These are phyloP conservation scores for Rousettus leschenaultii DNA, from an alignment of 2,113 vertebrate genomes.

Conservation along the genomic window DNA sequence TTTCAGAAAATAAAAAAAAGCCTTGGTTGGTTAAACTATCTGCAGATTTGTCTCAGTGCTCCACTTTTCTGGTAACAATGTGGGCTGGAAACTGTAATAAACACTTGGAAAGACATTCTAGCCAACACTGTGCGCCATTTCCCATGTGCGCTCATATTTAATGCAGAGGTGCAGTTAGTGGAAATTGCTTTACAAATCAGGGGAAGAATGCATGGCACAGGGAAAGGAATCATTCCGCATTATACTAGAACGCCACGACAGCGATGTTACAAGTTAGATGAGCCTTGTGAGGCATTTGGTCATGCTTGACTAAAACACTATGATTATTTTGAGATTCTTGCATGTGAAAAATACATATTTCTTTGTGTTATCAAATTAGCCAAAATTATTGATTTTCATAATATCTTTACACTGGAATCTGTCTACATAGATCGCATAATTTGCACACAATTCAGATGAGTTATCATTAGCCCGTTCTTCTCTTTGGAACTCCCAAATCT, in stretches of 20 bases:
- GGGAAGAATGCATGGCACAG: neutral
- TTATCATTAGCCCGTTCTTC: conserved; percentile 45
- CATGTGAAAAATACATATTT: conserved; percentile 21
- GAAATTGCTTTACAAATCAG: conserved; percentile 5
- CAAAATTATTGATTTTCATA: conserved; percentile 64
- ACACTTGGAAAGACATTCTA: neutral
- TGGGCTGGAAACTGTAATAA: neutral
- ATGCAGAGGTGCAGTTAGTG: neutral
- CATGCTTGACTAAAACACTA: neutral
- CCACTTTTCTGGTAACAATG: neutral
- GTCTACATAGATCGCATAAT: conserved; percentile 20
- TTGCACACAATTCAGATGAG: conserved; percentile 2
- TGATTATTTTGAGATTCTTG: conserved; percentile 25
- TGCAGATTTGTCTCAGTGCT: neutral
- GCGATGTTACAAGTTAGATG: neutral
- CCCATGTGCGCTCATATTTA: neutral
- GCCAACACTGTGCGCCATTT: neutral
- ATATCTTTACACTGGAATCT: conserved; percentile 46
- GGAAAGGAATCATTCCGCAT: neutral
- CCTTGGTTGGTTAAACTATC: neutral
- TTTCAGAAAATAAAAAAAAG: neutral
- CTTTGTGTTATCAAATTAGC: conserved; percentile 62
- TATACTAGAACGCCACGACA: neutral
- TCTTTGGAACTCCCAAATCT: conserved; percentile 56
- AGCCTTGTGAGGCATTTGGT: neutral